Percentiles rank a stretch among this genome's conserved stretches.
phyloP scores from a whole-genome alignment of 2,888 invertebrate genomes.

The Microctonus brassicae region DNA sequence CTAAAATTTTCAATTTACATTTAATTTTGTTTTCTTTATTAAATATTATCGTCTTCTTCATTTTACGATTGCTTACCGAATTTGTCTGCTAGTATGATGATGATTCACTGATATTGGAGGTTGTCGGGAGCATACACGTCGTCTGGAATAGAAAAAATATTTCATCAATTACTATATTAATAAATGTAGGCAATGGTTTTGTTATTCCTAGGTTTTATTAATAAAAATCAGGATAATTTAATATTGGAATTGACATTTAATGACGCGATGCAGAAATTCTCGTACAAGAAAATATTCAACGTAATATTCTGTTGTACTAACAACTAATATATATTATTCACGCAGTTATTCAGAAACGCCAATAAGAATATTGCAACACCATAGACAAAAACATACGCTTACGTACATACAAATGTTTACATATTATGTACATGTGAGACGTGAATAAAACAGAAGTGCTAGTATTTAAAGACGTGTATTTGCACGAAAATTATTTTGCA shows the following conservation, averaged over 20 bases:
- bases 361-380: not conserved
- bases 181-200: not conserved
- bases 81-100: slow-evolving; percentile 57
- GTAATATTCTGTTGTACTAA: not conserved
- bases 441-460: too few species aligned
- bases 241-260: not conserved
- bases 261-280: slow-evolving; percentile 10
- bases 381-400: not conserved
- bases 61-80: too few species aligned
- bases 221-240: not conserved
- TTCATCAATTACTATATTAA: not conserved
- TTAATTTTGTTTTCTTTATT: not conserved
- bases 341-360: not conserved
- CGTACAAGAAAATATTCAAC: not conserved
- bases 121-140: slow-evolving; percentile 60
- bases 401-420: not conserved
- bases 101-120: slow-evolving; percentile 50
- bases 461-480: slow-evolving; percentile 31
- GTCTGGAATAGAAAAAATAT: slow-evolving; percentile 52
- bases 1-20: slow-evolving; percentile 46
- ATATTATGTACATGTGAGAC: too few species aligned
- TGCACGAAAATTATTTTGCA: slow-evolving; percentile 29
- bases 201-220: not conserved
- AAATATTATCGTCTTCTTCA: slow-evolving; percentile 13
- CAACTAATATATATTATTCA: not conserved